phyloP scores from a whole-genome alignment of 2,797 vertebrate genomes.

The Onychomys leucogaster region DNA sequence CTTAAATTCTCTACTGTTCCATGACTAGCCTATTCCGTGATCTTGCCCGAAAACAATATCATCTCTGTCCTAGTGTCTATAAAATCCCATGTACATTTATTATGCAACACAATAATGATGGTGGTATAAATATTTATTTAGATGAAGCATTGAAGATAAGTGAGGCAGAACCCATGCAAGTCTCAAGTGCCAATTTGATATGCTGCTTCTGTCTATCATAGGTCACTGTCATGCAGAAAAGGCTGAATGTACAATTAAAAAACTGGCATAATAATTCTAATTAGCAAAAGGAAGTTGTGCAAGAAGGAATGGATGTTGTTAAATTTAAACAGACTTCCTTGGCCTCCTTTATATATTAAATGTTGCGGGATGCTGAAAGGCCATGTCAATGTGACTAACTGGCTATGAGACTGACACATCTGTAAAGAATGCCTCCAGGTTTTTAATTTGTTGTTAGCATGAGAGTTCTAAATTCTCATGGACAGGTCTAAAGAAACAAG shows the following conservation, averaged over 20 bases:
- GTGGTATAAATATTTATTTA: conserved; percentile 63
- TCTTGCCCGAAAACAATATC: conserved; percentile 33
- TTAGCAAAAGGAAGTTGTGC: conserved; percentile 45
- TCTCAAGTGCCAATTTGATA: conserved; percentile 47
- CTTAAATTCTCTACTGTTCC: conserved; percentile 43
- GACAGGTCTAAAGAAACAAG: neutral
- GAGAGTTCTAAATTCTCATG: neutral
- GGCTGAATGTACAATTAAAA: conserved; percentile 32
- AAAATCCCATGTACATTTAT: neutral
- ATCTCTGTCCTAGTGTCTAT: neutral
- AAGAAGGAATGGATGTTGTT: neutral
- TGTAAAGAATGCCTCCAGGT: neutral
- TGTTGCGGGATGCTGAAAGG: neutral
- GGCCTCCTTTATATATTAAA: conserved; percentile 3
- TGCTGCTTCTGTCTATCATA: conserved; percentile 7
- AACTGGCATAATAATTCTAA: conserved; percentile 55
- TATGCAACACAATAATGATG: conserved; percentile 55
- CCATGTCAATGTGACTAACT: neutral
- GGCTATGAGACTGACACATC: neutral
- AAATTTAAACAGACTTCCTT: conserved; percentile 56
- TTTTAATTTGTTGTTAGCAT: neutral
- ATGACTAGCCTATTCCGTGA: neutral
- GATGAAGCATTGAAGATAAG: conserved; percentile 26
- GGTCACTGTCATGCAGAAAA: conserved; percentile 39
- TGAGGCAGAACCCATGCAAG: conserved; percentile 21